Evolutionary conservation across 2,113 vertebrate species (phyloP), one percentile per base, ranked within the genome.

Genomic region (Poecile atricapillus): DNA sequence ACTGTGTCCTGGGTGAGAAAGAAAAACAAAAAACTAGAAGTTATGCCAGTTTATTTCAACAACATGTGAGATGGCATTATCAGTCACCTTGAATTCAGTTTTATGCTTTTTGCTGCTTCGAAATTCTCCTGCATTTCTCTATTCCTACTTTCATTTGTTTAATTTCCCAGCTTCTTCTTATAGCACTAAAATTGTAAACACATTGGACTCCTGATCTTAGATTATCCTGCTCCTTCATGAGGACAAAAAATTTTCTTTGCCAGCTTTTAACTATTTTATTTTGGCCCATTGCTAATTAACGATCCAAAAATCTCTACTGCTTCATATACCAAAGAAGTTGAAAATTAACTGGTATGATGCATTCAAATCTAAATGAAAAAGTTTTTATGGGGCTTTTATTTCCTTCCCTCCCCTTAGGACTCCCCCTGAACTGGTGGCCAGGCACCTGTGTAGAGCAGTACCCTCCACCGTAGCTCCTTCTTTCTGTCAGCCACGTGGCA

Each of bases 401-500:
- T 69, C 47, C 49, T 59, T 24, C 13, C 25, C 39, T 44, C 15
- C 24, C 35, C 18, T 22, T 49, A 13, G 49, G 59, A 24, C 10
- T 37, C n/a, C 21, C 44, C 5, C 11, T 2, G 2, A 6, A 3
- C 5, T 31, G 46, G 13, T 53, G 49, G 75, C 58, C 63, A 65
- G 59, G 77, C 56, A 97, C 97, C 97, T 97, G 97, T 68, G 97
- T 97, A 25, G 97, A 97, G 76, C 93, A 95, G 65, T 87, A 98
- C 39, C 98, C 98, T 58, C 98, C 98, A 5, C 81, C 94, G 2
- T 97, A 98, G 91, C 97, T 98, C 96, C 98, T 97, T 52, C 97
- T 97, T 43, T 98, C 96, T 3, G 94, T 96, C 83, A 99, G 91
- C 98, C 98, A 99, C 0, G 94, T 97, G 41, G 96, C 98, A 46